phyloP scores from a whole-genome alignment of 92 coral and sea anemone genomes.

The Porites lobata region DNA sequence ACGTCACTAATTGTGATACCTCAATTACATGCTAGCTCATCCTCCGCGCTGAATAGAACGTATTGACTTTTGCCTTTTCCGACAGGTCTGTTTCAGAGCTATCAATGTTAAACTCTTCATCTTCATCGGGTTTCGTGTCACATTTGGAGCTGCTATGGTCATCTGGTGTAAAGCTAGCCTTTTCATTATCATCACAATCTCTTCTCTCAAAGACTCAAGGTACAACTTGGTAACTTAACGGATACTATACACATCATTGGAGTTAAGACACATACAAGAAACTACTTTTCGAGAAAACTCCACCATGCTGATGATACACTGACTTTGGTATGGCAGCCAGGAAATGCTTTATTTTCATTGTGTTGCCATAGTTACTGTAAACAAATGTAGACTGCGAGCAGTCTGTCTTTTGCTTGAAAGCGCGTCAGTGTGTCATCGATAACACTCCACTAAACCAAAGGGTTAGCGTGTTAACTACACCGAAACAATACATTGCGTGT shows the following conservation, averaged over 20 bases:
- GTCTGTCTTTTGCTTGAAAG: neutral
- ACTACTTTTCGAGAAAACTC: slow-evolving; percentile 15
- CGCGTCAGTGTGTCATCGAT: neutral
- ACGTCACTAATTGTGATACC: slow-evolving; percentile 31
- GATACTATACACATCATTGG: slow-evolving; percentile 19
- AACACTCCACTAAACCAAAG: slow-evolving; percentile 11
- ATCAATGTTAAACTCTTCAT: slow-evolving; percentile 2
- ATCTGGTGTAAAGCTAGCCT: neutral
- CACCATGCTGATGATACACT: neutral
- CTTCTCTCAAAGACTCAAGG: neutral
- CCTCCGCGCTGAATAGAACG: slow-evolving; percentile 23
- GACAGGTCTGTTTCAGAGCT: slow-evolving; percentile 22
- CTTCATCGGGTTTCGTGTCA: neutral
- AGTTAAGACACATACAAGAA: slow-evolving; percentile 17
- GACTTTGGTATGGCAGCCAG: neutral
- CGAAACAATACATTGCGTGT: slow-evolving; percentile 15
- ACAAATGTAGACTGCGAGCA: no score
- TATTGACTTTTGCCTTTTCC: slow-evolving; percentile 27
- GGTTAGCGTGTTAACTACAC: slow-evolving; percentile 25
- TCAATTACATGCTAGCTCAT: slow-evolving; percentile 18
- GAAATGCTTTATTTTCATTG: neutral
- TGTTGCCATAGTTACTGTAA: slow-evolving; percentile 13
- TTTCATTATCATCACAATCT: slow-evolving; percentile 13
- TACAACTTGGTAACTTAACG: slow-evolving; percentile 12
- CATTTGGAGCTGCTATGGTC: neutral